phyloP scores from a whole-genome alignment of 1,140 invertebrate species.

The Calosoma granatense region DNA sequence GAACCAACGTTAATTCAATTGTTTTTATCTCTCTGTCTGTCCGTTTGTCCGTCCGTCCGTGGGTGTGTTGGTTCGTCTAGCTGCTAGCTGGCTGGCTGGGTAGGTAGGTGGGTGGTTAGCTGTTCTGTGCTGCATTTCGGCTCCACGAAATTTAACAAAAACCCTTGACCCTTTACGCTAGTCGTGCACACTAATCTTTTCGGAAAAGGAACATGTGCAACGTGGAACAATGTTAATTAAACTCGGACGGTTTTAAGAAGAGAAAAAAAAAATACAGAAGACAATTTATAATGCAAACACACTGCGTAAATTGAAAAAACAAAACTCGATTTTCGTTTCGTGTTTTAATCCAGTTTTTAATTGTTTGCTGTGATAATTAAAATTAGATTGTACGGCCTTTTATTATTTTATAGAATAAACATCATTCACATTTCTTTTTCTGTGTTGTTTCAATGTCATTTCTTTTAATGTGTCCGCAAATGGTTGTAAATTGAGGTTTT shows the following conservation, averaged over 20 bases:
- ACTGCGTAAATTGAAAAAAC: background rate
- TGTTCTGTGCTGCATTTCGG: background rate
- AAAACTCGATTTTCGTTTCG: conserved; percentile 3
- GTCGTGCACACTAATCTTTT: background rate
- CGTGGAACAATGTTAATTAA: conserved; percentile 3
- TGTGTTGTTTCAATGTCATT: too few species aligned
- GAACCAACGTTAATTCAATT: conserved; percentile 9
- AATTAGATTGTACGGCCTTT: too few species aligned
- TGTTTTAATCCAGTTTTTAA: conserved; percentile 3
- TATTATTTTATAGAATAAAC: too few species aligned
- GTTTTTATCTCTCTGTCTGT: conserved; percentile 4
- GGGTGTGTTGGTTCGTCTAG: background rate
- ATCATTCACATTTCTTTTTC: too few species aligned
- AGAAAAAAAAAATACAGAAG: conserved; percentile 5
- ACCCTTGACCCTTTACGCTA: background rate
- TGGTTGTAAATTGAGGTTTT: too few species aligned
- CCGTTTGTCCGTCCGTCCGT: too few species aligned
- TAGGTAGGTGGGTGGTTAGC: background rate
- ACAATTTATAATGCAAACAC: conserved; percentile 7
- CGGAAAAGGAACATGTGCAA: background rate
- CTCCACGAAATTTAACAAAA: background rate
- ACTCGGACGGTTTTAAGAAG: background rate
- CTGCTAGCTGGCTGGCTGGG: background rate
- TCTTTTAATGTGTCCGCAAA: too few species aligned
- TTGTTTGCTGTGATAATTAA: conserved; percentile 6